phyloP scores from a whole-genome alignment of 2,888 invertebrate genomes.

The Nephrotoma guestfalica region DNA sequence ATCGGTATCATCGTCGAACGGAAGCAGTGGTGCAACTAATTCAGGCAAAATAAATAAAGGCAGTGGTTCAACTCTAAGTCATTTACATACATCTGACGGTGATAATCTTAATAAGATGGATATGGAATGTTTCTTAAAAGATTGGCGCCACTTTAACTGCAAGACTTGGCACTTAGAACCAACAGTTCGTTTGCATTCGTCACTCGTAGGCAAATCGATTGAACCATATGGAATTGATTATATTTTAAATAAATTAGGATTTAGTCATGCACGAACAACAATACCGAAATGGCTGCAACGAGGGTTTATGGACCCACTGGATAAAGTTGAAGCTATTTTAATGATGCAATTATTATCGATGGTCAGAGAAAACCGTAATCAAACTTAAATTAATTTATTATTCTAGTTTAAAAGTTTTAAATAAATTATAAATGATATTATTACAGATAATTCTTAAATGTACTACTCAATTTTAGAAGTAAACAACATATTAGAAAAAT shows the following conservation, averaged over 20 bases:
- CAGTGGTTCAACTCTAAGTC: background rate
- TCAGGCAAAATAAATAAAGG: background rate
- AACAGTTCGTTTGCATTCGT: conserved; percentile 67
- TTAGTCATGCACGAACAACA: conserved; percentile 92
- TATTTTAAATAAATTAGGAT: conserved; percentile 93
- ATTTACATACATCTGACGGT: background rate
- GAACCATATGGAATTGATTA: conserved; percentile 98
- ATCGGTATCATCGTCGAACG: background rate
- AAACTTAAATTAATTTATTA: conserved; percentile 1
- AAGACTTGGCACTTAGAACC: conserved; percentile 96
- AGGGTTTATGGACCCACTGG: conserved; percentile 94
- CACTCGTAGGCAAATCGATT: conserved; percentile 91
- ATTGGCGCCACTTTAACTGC: conserved; percentile 83
- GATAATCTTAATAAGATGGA: conserved; percentile 21
- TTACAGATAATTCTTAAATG: background rate
- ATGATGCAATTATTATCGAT: conserved; percentile 54
- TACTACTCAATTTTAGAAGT: background rate
- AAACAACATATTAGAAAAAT: background rate
- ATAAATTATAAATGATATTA: background rate
- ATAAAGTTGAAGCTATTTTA: conserved; percentile 74
- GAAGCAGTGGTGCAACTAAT: background rate
- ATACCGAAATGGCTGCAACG: conserved; percentile 99
- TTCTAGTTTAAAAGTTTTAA: background rate
- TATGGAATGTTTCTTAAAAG: conserved; percentile 55
- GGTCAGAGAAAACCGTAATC: conserved; percentile 35